Base-by-base conservation (phyloP, 2,888 invertebrate genomes). In the Callinectes sapidus region DNA sequence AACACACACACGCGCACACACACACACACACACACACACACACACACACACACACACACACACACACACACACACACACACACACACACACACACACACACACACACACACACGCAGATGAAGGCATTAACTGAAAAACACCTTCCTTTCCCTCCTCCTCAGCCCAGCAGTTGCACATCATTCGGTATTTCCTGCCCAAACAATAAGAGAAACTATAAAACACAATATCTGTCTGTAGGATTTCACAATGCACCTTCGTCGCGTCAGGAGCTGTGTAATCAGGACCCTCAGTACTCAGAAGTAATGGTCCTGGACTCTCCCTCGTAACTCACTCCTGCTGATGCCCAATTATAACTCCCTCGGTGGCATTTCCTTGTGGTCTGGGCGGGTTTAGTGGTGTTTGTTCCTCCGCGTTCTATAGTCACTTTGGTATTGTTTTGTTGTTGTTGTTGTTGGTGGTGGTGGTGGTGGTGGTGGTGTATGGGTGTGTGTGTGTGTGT, bases 51-150 rank as follows among this genome's bases (percentile, higher is more conserved):
- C 88, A 54, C 48, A 88, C 48, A 88, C 48, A 54, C 54, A 88
- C 42, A 54, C 54, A 88, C 88, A 88, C 42, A 88, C 88, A 88
- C 88, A 88, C 88, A 88, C 55, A 88, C 55, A 88, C 71, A 89
- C 71, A 89, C 71, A 89, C 71, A 89, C 71, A 89, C 89, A 66
- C 39, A 77, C 77, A 90, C 90, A 90, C 90, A 90, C 90, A 90
- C 90, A 90, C 90, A 90, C 42, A 90, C 42, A 90, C 77, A 89
- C 66, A 89, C 39, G 71, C 28, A 90, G n/a, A 90, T 54, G 77
- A 39, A 77, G 28, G 54, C 77, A 77, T 54, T 39, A 35, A 90
- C 48, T 32, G 77, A 71, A 6, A 6, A 48, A 13, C 90, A 39
- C 35, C 66, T 66, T 66, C 89, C 35, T 39, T 0, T n/a, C 35